Conservation (phyloP, 2,888 invertebrate genomes). For the Anthophora plumipes region DNA sequence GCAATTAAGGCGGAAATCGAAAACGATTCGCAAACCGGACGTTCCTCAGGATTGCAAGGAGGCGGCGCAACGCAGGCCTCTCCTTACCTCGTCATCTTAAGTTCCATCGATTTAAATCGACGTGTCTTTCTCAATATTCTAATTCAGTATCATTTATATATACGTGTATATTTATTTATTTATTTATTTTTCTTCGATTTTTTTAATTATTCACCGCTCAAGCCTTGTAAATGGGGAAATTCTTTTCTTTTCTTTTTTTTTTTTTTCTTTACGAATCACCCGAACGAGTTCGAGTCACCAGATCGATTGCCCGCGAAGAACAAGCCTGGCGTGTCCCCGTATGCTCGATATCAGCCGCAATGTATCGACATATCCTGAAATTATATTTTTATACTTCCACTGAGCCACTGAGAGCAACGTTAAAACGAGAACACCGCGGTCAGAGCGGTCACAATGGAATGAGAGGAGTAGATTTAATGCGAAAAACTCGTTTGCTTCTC, state of each 20-base stretch:
- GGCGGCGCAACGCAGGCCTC: slow-evolving; percentile 76
- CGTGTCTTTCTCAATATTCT: not conserved
- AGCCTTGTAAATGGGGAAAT: not conserved
- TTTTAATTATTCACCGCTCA: not conserved
- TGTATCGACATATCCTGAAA: slow-evolving; percentile 79
- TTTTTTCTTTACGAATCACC: not conserved
- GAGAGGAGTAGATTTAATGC: slow-evolving; percentile 24
- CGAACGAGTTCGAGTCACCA: not conserved
- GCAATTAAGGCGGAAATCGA: slow-evolving; percentile 64
- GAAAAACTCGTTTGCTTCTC: slow-evolving; percentile 40
- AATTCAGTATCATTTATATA: not conserved
- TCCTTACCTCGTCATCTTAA: slow-evolving; percentile 76
- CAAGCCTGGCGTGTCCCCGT: slow-evolving; percentile 30
- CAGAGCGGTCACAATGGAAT: not conserved
- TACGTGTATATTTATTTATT: no score
- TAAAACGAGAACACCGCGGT: slow-evolving; percentile 10
- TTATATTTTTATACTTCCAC: slow-evolving; percentile 81
- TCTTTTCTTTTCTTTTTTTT: slow-evolving; percentile 15
- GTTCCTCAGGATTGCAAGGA: slow-evolving; percentile 72
- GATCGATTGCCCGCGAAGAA: not conserved
- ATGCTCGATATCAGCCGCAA: slow-evolving; percentile 58
- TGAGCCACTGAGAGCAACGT: slow-evolving; percentile 36
- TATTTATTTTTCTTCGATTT: no score
- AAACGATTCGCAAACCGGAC: slow-evolving; percentile 65
- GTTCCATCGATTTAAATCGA: slow-evolving; percentile 13